Evolutionary conservation across 2,113 vertebrate genomes (phyloP).

Genomic region (Galeopterus variegatus): DNA sequence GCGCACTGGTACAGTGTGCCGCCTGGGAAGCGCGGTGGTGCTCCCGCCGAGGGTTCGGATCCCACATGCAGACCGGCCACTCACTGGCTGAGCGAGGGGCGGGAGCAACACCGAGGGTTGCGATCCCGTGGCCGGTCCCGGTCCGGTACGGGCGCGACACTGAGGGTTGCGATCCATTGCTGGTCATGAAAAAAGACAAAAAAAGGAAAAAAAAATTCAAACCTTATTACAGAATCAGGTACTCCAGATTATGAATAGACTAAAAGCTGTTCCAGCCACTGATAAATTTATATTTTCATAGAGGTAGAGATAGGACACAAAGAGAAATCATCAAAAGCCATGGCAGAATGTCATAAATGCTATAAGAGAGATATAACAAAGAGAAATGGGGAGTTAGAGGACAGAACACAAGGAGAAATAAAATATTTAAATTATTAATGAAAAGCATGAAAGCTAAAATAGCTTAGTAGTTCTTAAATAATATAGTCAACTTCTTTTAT

Average conservation of each 20-base stretch:
- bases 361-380: background rate
- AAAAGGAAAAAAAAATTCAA: background rate
- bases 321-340: conserved; percentile 39
- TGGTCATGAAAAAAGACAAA: too few species aligned
- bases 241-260: background rate
- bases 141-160: too few species aligned
- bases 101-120: too few species aligned
- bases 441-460: conserved; percentile 40
- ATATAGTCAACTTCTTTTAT: too few species aligned
- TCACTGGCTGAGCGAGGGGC: too few species aligned
- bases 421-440: conserved; percentile 52
- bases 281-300: background rate
- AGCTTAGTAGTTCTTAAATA: conserved; percentile 24
- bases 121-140: too few species aligned
- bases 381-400: background rate
- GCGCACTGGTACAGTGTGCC: too few species aligned
- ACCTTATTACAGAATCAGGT: background rate
- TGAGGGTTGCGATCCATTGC: too few species aligned
- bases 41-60: too few species aligned
- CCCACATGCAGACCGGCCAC: too few species aligned
- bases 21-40: too few species aligned
- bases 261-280: background rate
- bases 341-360: background rate
- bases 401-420: background rate
- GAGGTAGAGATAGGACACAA: background rate